Evolutionary conservation across 2,888 invertebrate genomes (phyloP).

Genomic region (Melipona beecheii): DNA sequence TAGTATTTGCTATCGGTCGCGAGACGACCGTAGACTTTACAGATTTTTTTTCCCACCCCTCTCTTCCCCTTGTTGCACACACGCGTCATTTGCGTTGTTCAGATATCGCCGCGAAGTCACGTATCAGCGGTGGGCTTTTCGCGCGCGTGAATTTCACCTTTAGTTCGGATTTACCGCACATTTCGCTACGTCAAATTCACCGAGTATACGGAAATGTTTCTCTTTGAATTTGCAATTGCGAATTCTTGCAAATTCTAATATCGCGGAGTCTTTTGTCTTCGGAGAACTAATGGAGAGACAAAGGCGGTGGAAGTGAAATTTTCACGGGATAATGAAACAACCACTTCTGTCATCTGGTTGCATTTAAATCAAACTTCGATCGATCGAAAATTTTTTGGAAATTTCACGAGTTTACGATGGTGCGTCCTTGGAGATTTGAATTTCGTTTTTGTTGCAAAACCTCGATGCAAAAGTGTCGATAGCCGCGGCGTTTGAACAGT

Average conservation of each 20-base stretch:
- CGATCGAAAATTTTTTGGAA: not conserved
- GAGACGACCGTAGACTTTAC: not conserved
- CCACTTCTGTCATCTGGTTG: too few species aligned
- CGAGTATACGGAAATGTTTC: too few species aligned
- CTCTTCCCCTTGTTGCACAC: not conserved
- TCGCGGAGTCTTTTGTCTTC: too few species aligned
- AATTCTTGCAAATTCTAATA: too few species aligned
- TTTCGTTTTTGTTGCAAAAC: not conserved
- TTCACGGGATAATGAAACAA: too few species aligned
- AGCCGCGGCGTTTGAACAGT: not conserved
- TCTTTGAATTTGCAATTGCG: too few species aligned
- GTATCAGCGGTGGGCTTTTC: not conserved
- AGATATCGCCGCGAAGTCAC: constrained; percentile 18
- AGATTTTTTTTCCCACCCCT: not conserved
- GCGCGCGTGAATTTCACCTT: not conserved
- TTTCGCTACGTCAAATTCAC: too few species aligned
- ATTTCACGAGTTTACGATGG: not conserved
- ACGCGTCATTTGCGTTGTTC: not conserved
- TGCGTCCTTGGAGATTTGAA: not conserved
- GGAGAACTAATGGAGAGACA: too few species aligned
- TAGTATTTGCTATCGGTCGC: constrained; percentile 6
- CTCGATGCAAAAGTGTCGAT: not conserved
- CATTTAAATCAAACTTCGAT: too few species aligned
- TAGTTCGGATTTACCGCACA: not conserved
- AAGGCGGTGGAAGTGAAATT: too few species aligned